Base-by-base conservation (phyloP, 2,113 vertebrate genomes). In the Podarcis muralis region DNA sequence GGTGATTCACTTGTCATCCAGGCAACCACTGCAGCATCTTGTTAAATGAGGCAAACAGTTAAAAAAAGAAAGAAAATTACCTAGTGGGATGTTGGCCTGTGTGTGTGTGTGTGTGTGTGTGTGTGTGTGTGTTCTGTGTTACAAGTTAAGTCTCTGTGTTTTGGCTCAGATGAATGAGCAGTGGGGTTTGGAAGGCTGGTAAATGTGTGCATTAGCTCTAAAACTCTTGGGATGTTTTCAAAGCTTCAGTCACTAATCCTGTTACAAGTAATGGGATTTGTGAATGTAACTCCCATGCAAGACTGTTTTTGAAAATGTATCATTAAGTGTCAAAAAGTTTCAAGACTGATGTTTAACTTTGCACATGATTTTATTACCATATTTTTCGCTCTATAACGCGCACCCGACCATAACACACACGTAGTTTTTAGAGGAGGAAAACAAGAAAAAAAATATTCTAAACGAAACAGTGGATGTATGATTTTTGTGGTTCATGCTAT, bases 251-350 rank as follows among this genome's bases (percentile, higher is more conserved):
- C 43, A 3, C 75, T 92, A 94, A 94, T 93, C 87, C 88, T 90
- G 79, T 90, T 93, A 88, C 81, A 87, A 94, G 92, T 93, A 91
- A 91, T 84, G 83, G 65, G 86, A 93, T 95, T 93, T 95, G 81
- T 93, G 37, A 12, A 5, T 66, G 37, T 90, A 84, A 87, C 81
- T 94, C 87, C 84, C 57, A 25, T 72, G 69, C 76, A 86, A 62
- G 91, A 59, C 81, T 91, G 59, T 66, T 77, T 78, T 81, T 87
- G 85, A 90, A 95, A 95, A 87, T 7, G 13, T 81, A 92, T 23
- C 43, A 76, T 74, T 7, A 88, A 89, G 85, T 86, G 37, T 91
- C 87, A 87, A 35, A 91, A 93, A 37, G 89, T 92, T 90, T 88
- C 85, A 84, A 80, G 84, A 78, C 0, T 0, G 65, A 48, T 0